These are phyloP conservation scores for Boulengeromyrus knoepffleri DNA, from an alignment of 2,113 vertebrate species.

Conservation along the genomic window DNA sequence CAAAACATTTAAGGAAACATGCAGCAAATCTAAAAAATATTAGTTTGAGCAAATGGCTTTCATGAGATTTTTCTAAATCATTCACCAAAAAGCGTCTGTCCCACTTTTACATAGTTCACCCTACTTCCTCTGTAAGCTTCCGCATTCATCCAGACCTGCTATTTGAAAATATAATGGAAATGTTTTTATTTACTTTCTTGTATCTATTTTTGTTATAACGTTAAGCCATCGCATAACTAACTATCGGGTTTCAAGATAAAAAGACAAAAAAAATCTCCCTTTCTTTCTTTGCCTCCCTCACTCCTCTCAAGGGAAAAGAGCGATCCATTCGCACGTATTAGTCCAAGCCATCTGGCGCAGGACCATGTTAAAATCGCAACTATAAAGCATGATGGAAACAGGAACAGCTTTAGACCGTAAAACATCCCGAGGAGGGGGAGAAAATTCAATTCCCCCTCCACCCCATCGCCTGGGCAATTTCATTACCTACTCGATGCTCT, in stretches of 20 bases:
- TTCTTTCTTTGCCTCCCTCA: neutral
- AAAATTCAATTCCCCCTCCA: conserved; percentile 1
- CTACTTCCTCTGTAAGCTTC: neutral
- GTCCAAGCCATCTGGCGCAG: neutral
- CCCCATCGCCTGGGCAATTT: neutral
- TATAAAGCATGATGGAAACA: neutral
- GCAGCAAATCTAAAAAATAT: neutral
- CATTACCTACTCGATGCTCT: neutral
- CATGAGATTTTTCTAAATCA: neutral
- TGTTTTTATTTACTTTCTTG: neutral
- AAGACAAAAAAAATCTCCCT: neutral
- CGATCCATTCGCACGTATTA: neutral
- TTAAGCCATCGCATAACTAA: neutral
- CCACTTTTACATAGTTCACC: neutral
- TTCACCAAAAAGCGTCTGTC: neutral
- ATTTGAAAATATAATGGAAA: neutral
- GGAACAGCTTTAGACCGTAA: neutral
- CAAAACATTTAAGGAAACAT: neutral
- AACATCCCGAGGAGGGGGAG: neutral
- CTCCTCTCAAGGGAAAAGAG: neutral
- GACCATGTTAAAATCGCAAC: neutral
- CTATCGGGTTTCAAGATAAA: neutral
- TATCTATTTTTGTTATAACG: neutral
- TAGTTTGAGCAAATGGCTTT: neutral
- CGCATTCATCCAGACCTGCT: neutral